Evolutionary conservation across 2,113 vertebrate species (phyloP).

Genomic region (Centropus bengalensis): DNA sequence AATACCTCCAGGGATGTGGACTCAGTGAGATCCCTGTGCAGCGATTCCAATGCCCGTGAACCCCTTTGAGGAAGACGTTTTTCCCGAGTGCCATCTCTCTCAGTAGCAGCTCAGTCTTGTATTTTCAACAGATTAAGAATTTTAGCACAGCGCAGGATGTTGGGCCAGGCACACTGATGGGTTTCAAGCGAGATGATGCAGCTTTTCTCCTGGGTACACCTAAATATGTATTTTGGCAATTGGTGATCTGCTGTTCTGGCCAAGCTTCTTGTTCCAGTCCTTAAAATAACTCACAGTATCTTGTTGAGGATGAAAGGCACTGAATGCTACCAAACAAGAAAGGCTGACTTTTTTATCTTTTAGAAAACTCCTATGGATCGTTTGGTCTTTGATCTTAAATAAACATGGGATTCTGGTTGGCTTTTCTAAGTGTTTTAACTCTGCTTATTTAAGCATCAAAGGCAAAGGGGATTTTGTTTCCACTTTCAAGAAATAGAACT

Average conservation of each 20-base stretch:
- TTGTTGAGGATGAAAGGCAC: not conserved
- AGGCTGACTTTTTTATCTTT: not conserved
- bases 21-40: too few species aligned
- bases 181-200: not conserved
- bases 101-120: not conserved
- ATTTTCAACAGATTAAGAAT: not conserved
- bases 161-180: accelerated
- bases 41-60: too few species aligned
- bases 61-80: too few species aligned
- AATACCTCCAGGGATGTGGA: too few species aligned
- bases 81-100: not conserved
- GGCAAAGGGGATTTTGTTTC: not conserved
- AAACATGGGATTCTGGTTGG: not conserved
- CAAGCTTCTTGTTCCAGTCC: not conserved
- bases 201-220: not conserved
- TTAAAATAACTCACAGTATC: not conserved
- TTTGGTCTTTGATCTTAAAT: not conserved
- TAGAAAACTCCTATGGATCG: not conserved
- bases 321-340: not conserved
- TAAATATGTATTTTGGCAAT: not conserved
- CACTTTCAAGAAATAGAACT: not conserved
- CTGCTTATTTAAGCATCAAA: not conserved
- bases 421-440: not conserved
- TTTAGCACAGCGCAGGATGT: accelerated
- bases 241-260: not conserved